Conservation (phyloP, 2,797 vertebrate species). For the Momotus momota region DNA sequence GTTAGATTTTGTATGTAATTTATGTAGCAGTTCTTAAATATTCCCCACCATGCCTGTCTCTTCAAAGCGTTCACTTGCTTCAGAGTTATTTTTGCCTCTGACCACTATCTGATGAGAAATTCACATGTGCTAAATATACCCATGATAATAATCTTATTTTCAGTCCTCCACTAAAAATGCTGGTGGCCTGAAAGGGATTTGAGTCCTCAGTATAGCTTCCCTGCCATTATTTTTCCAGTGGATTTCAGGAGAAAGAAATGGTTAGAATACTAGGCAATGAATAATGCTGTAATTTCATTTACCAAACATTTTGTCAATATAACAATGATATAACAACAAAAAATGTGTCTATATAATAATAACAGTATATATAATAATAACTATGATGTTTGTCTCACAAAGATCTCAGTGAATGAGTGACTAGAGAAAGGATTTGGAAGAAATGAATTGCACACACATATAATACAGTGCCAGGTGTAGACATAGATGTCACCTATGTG, state of each 20-base stretch:
- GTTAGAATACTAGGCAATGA: neutral
- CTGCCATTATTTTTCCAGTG: constrained; percentile 8
- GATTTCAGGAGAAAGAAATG: neutral
- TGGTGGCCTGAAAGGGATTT: constrained; percentile 38
- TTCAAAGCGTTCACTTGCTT: constrained; percentile 28
- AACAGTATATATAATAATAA: neutral
- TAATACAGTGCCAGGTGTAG: neutral
- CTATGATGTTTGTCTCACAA: neutral
- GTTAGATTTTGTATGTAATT: neutral
- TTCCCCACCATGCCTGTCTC: neutral
- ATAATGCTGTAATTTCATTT: neutral
- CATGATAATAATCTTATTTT: constrained; percentile 49
- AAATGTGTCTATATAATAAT: neutral
- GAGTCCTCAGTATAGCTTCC: neutral
- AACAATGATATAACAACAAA: constrained; percentile 8
- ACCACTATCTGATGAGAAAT: constrained; percentile 54
- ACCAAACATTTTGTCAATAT: constrained; percentile 1
- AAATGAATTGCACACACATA: neutral
- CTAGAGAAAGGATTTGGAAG: neutral
- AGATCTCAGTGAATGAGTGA: neutral
- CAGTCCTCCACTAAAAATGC: constrained; percentile 8
- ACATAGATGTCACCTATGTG: neutral
- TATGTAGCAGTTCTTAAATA: neutral
- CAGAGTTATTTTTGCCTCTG: constrained; percentile 45
- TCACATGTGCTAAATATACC: constrained; percentile 48